These are phyloP conservation scores for Melanotaenia parkinsoni DNA, from an alignment of 2,797 vertebrate genomes.

Conservation along the genomic window DNA sequence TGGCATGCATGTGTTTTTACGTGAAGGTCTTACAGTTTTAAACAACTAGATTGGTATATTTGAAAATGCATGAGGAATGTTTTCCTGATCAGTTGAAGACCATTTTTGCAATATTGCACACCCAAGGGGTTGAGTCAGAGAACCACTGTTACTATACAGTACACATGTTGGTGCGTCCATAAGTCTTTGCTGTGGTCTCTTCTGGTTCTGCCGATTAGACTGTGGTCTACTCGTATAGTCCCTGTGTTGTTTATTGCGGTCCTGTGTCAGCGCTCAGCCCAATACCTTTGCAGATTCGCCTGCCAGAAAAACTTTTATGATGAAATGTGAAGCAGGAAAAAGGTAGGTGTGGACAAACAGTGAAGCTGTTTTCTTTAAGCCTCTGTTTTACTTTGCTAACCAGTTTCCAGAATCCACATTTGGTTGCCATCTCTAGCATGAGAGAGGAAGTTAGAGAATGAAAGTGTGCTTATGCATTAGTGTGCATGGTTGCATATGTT, in stretches of 20 bases:
- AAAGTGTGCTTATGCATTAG: constrained; percentile 34
- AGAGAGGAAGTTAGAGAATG: constrained; percentile 51
- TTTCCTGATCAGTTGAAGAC: constrained; percentile 33
- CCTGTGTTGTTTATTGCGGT: constrained; percentile 76
- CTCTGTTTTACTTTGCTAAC: constrained; percentile 74
- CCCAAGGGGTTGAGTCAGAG: constrained; percentile 41
- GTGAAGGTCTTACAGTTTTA: constrained; percentile 29
- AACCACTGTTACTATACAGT: constrained; percentile 57
- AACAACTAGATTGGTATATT: constrained; percentile 15
- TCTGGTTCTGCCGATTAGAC: constrained; percentile 68
- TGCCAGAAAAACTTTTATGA: constrained; percentile 82
- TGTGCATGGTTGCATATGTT: constrained; percentile 29
- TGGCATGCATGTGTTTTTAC: constrained; percentile 7
- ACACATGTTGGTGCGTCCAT: constrained; percentile 66
- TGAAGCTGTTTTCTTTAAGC: constrained; percentile 75
- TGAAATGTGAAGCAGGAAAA: constrained; percentile 78
- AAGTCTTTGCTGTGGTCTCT: constrained; percentile 76
- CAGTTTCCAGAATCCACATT: constrained; percentile 77
- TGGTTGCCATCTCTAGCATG: constrained; percentile 68
- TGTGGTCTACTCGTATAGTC: constrained; percentile 74
- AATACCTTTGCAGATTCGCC: constrained; percentile 67
- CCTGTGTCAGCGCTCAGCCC: constrained; percentile 62
- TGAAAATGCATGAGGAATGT: constrained; percentile 24
- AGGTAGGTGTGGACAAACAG: constrained; percentile 78
- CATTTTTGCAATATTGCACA: constrained; percentile 16